These are phyloP conservation scores for Ptyas mucosa DNA, from an alignment of 2,113 vertebrate species.

Conservation along the genomic window DNA sequence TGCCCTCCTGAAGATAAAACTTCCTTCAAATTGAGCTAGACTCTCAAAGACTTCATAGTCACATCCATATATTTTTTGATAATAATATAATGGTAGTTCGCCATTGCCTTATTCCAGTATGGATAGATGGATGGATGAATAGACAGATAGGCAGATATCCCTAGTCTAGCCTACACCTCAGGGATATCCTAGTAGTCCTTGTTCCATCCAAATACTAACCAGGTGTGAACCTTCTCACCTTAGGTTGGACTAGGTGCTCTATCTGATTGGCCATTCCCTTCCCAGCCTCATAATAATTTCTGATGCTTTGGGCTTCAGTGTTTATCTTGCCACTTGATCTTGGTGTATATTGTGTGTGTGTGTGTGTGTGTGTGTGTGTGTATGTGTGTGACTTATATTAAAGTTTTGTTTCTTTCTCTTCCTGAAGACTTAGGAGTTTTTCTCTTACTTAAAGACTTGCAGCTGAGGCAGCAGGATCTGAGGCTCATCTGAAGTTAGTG, in stretches of 20 bases:
- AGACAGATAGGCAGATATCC: background rate
- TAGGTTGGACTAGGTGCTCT: background rate
- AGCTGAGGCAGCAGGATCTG: background rate
- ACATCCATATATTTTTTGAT: background rate
- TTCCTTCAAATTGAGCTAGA: background rate
- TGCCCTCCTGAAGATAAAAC: background rate
- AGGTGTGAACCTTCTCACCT: background rate
- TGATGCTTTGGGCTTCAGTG: background rate
- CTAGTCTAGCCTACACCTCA: background rate
- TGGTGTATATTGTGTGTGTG: background rate
- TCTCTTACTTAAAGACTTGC: background rate
- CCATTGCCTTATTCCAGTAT: background rate
- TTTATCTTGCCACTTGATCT: background rate
- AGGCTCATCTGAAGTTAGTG: background rate
- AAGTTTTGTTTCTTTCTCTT: background rate
- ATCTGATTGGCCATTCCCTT: background rate
- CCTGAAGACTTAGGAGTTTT: background rate
- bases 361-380: too few species aligned
- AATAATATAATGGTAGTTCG: background rate
- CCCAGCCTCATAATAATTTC: background rate
- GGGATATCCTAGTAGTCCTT: background rate
- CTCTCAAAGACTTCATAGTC: background rate
- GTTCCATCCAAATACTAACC: background rate
- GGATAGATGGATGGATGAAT: background rate
- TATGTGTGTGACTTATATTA: background rate